Conservation (phyloP, 1,140 invertebrate genomes). For the Drosophila nigrodunni region DNA sequence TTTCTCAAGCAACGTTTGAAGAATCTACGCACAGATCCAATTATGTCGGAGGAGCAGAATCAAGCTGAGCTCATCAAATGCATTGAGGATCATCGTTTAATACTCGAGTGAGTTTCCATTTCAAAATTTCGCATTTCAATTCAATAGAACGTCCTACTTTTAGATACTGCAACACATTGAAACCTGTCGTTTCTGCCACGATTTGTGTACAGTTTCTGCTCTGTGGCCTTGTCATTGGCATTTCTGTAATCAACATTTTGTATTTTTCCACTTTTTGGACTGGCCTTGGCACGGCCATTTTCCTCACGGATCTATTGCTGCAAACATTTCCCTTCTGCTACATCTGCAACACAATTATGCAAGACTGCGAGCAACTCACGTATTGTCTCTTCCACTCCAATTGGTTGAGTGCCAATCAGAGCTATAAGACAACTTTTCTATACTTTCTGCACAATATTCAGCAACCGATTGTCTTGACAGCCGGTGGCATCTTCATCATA, state of each 20-base stretch:
- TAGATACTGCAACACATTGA: constrained; percentile 50
- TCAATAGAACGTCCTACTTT: too few species aligned
- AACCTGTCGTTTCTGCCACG: constrained; percentile 43
- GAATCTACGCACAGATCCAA: constrained; percentile 24
- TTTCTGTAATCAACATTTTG: constrained; percentile 32
- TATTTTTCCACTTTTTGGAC: constrained; percentile 39
- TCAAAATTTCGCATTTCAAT: background rate
- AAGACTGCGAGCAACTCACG: constrained; percentile 51
- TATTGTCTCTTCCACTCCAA: constrained; percentile 60
- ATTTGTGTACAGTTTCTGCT: constrained; percentile 47
- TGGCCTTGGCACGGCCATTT: constrained; percentile 22
- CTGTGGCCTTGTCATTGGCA: constrained; percentile 32
- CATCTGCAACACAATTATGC: constrained; percentile 51
- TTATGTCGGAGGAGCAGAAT: constrained; percentile 29
- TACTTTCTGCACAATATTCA: constrained; percentile 64
- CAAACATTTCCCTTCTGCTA: constrained; percentile 66
- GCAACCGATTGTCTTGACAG: constrained; percentile 51
- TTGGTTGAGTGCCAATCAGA: constrained; percentile 45
- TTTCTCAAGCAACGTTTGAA: constrained; percentile 43
- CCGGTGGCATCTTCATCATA: constrained; percentile 59
- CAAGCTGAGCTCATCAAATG: constrained; percentile 46
- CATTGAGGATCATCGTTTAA: constrained; percentile 54
- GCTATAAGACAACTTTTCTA: constrained; percentile 41
- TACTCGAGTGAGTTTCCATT: constrained; percentile 48
- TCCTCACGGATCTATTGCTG: constrained; percentile 39